Evolutionary conservation across 2,113 vertebrate species (phyloP), one percentile per base, ranked within the genome.

Genomic region (Struthio camelus): DNA sequence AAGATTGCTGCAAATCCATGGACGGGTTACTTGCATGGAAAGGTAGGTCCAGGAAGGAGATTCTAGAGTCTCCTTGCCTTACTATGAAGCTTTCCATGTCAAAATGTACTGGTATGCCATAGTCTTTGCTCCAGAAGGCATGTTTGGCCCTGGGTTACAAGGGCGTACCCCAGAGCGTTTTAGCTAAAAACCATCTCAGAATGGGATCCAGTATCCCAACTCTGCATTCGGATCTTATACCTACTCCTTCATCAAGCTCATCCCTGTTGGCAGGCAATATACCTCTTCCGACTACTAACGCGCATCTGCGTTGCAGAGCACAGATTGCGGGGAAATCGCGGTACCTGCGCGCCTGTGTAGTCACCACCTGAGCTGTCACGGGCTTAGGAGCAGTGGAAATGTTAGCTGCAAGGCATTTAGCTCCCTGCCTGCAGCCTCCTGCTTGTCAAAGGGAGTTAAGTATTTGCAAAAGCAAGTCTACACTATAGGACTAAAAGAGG

Each of bases 221-320:
- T 54, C 30, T 32, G 14, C 27, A 6, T 70, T 85, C 83, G 85
- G 48, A 32, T 53, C 48, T 69, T 67, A 6, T 19, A 38, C 64
- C 22, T 67, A 32, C 14, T 84, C 24, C 40, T 65, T 70, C 28
- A 40, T 1, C 36, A 42, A 85, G 50, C 17, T 79, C 44, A 51
- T 17, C 27, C 20, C 16, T 65, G 20, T 0, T 34, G 44, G 28
- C 50, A 91, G 11, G 32, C 20, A 46, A 3, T 0, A 0, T 19
- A 44, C 46, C 28, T 66, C 38, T 61, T 82, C 50, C 25, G 71
- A 71, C 4, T 34, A 51, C 25, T 42, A 46, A 56, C 24, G 32
- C 40, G 23, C 11, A 84, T 4, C 69, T 50, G 77, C 3, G 1
- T 53, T 77, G 53, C n/a, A 30, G 85, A 70, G 67, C 48, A 46